These are phyloP conservation scores for Melanotus villosus DNA, from an alignment of 2,888 invertebrate species.

Conservation along the genomic window DNA sequence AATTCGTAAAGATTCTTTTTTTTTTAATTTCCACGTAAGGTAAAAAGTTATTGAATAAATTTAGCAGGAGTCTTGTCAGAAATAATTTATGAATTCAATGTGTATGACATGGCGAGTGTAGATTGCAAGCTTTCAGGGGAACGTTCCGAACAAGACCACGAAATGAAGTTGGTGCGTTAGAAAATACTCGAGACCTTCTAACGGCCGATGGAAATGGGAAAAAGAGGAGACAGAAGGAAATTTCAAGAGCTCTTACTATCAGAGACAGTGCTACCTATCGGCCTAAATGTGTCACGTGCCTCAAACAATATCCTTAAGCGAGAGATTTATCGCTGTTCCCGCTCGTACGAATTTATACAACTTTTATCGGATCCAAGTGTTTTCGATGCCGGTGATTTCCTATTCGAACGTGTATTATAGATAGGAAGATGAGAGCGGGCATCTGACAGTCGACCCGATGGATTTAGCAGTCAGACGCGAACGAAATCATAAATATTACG, in stretches of 20 bases:
- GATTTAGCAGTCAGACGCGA: slow-evolving; percentile 60
- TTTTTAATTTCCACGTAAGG: too few relatives aligned
- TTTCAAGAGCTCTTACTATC: slow-evolving; percentile 62
- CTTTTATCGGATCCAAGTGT: slow-evolving; percentile 63
- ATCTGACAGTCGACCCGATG: slow-evolving; percentile 59
- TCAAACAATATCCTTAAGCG: slow-evolving; percentile 65
- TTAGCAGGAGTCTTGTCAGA: not conserved
- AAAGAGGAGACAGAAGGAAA: slow-evolving; percentile 48
- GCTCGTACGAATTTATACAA: slow-evolving; percentile 64
- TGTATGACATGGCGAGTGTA: slow-evolving; percentile 18
- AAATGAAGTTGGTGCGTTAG: slow-evolving; percentile 39
- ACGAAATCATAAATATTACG: slow-evolving; percentile 65
- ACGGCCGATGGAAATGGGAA: slow-evolving; percentile 44
- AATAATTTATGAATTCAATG: slow-evolving; percentile 24
- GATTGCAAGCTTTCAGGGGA: slow-evolving; percentile 28
- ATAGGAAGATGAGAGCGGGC: slow-evolving; percentile 55
- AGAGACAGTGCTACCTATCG: slow-evolving; percentile 59
- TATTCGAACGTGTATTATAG: slow-evolving; percentile 59
- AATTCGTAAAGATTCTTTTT: too few relatives aligned
- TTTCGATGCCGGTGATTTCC: slow-evolving; percentile 55
- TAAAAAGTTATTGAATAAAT: too few relatives aligned
- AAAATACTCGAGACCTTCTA: slow-evolving; percentile 37
- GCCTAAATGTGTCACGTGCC: slow-evolving; percentile 64
- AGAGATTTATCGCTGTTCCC: slow-evolving; percentile 61
- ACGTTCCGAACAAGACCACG: slow-evolving; percentile 33